phyloP scores from a whole-genome alignment of 2,797 vertebrate genomes.

The Psittacula echo region DNA sequence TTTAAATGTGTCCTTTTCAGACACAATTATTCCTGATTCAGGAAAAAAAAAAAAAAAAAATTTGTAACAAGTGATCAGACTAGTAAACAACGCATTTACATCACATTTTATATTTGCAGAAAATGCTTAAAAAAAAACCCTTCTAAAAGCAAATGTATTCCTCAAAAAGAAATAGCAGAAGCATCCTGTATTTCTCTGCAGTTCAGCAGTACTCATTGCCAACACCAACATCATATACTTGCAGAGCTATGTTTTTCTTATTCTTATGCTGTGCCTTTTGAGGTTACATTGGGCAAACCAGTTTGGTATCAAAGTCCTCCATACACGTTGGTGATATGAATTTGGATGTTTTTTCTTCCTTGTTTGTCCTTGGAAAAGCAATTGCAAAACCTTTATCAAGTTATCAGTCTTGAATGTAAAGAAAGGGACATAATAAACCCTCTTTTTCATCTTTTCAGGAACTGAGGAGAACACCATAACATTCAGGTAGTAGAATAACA shows the following conservation, averaged over 20 bases:
- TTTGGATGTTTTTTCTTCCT: constrained; percentile 61
- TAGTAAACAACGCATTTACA: constrained; percentile 59
- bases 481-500: constrained; percentile 18
- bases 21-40: constrained; percentile 57
- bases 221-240: constrained; percentile 78
- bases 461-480: constrained; percentile 11
- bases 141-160: constrained; percentile 74
- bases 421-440: constrained; percentile 48
- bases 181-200: constrained; percentile 77
- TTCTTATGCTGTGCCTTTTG: constrained; percentile 57
- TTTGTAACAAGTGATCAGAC: constrained; percentile 53
- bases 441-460: constrained; percentile 51
- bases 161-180: constrained; percentile 75
- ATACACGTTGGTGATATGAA: constrained; percentile 41
- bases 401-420: constrained; percentile 14
- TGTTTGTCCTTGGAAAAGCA: constrained; percentile 47
- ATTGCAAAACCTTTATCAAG: constrained; percentile 59
- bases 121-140: constrained; percentile 55
- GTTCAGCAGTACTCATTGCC: constrained; percentile 76
- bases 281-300: constrained; percentile 58
- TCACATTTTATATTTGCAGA: constrained; percentile 63
- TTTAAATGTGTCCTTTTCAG: constrained; percentile 24
- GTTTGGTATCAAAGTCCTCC: constrained; percentile 58
- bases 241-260: constrained; percentile 71
- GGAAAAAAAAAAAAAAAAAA: constrained; percentile 21